Conservation (phyloP, 2,113 vertebrate genomes). For the Actenoides hombroni region DNA sequence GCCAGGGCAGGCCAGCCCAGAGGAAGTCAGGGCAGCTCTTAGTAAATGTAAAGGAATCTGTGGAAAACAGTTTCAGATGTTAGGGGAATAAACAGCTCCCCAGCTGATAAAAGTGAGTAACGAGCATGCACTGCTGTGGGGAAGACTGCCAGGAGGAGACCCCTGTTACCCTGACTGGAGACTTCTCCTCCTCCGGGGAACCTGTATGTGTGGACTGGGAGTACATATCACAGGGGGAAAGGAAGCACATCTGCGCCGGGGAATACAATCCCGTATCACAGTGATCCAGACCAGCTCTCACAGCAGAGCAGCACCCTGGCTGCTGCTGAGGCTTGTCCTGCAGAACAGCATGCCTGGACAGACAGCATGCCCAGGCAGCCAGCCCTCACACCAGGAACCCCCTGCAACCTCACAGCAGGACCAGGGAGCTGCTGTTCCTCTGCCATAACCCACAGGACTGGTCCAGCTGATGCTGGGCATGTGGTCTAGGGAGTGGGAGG, state of each 20-base stretch:
- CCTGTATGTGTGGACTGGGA: accelerated
- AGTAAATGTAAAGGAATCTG: conserved; percentile 32
- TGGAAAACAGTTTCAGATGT: conserved; percentile 20
- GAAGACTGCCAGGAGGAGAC: not conserved
- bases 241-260: not conserved
- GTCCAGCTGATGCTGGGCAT: not conserved
- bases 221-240: not conserved
- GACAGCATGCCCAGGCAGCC: not conserved
- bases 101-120: not conserved
- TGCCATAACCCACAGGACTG: accelerated
- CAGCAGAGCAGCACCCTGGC: not conserved
- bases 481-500: not conserved
- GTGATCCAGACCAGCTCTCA: accelerated
- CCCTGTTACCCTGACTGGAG: not conserved
- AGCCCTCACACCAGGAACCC: not conserved
- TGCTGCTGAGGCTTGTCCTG: not conserved
- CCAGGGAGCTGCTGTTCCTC: not conserved
- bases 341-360: not conserved
- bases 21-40: not conserved
- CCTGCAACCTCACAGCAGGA: not conserved
- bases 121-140: accelerated
- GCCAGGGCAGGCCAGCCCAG: not conserved
- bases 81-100: not conserved
- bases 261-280: accelerated
- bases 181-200: not conserved